A percentile compares a stretch with the other conserved stretches of the same genome.
These are phyloP conservation scores for Vesta saturnalis DNA, from an alignment of 2,888 invertebrate species.

Conservation along the genomic window DNA sequence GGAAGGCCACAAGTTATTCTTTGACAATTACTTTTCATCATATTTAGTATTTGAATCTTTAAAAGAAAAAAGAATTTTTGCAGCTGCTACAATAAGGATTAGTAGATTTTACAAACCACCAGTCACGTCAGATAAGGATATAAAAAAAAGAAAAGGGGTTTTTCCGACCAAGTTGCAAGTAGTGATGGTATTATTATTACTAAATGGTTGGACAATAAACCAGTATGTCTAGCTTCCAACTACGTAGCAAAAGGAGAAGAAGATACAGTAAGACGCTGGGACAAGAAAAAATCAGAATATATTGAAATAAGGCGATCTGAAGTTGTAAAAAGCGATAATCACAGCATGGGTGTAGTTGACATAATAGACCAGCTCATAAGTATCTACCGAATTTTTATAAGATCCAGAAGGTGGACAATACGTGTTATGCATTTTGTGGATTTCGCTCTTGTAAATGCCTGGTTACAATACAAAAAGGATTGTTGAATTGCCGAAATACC, in stretches of 20 bases:
- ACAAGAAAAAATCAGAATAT: background rate
- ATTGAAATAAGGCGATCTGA: background rate
- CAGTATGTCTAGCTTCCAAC: background rate
- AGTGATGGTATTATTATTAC: background rate
- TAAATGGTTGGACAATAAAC: background rate
- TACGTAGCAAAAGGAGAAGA: background rate
- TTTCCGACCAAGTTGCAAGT: background rate
- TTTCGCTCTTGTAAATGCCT: background rate
- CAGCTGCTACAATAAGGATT: slow-evolving; percentile 8
- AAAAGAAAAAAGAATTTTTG: slow-evolving; percentile 9
- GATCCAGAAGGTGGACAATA: background rate
- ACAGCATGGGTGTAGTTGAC: background rate
- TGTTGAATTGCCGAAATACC: background rate
- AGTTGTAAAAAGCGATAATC: background rate
- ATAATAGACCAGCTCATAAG: background rate
- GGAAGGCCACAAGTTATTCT: no score
- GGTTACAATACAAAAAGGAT: background rate
- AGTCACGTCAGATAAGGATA: background rate
- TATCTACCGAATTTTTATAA: background rate
- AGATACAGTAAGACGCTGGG: background rate
- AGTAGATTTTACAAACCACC: slow-evolving; percentile 9
- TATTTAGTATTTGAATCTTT: no score
- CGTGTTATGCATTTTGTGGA: no score
- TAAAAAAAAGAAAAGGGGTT: background rate
- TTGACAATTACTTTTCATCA: background rate